Conservation (phyloP, 2,888 invertebrate species). For the Stenolophus ochropezus region DNA sequence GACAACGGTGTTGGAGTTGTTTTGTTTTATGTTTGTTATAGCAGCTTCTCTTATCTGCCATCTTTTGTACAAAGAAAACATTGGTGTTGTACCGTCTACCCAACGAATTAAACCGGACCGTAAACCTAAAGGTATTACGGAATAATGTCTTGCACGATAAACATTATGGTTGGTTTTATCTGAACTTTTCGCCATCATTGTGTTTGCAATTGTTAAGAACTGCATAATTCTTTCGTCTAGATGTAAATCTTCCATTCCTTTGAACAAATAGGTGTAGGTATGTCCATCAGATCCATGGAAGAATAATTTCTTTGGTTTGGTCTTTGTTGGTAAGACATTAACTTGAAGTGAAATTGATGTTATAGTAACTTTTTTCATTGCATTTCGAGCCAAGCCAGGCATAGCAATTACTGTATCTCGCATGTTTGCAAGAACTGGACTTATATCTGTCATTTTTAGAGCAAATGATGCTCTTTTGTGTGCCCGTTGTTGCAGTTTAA, state of each 20-base stretch:
- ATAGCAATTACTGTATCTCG: conserved; percentile 92
- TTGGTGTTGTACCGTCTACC: conserved; percentile 97
- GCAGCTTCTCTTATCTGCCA: conserved; percentile 95
- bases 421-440: conserved; percentile 87
- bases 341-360: conserved; percentile 89
- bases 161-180: conserved; percentile 76
- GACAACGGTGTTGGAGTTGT: conserved; percentile 73
- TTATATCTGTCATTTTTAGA: conserved; percentile 87
- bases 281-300: conserved; percentile 97
- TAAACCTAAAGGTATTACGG: conserved; percentile 96
- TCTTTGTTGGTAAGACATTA: conserved; percentile 96
- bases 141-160: conserved; percentile 91
- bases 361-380: conserved; percentile 79
- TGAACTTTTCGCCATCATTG: conserved; percentile 89
- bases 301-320: conserved; percentile 96
- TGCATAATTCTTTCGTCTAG: conserved; percentile 99
- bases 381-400: conserved; percentile 82
- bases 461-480: conserved; percentile 84
- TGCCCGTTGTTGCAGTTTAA: conserved; percentile 85
- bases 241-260: conserved; percentile 98
- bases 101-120: conserved; percentile 98
- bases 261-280: conserved; percentile 93
- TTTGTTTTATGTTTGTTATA: conserved; percentile 71
- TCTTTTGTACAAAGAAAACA: conserved; percentile 96
- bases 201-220: conserved; percentile 93